Base-by-base conservation (phyloP, 1,140 invertebrate species). In the Araneus ventricosus region DNA sequence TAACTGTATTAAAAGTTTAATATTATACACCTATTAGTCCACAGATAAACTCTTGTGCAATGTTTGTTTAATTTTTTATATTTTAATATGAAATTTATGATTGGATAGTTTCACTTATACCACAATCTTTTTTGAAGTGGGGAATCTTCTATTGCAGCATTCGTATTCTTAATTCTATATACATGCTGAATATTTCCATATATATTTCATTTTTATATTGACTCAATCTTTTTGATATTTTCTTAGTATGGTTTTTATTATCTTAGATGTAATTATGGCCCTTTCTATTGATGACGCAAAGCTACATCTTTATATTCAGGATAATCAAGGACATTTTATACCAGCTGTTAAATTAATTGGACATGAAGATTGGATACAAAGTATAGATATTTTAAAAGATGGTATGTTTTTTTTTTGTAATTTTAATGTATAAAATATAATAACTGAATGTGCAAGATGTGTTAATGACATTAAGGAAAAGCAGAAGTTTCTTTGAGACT, bases 281-380 rank as follows among this genome's bases (percentile, higher is more conserved):
- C 61, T 94, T 52, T 97, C 97, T 7, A 95, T 96, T 59, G 97
- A 98, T 95, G 97, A 98, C 95, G 96, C 96, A 89, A 97, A 97
- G 93, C 96, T 98, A 92, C 96, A 97, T 90, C 94, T 98, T 41
- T 97, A 96, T 95, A 95, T 96, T n/a, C 94, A 95, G 92, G 95
- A 95, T 91, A 75, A 94, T 24, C 93, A 70, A 5, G 89, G 94
- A 20, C 14, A 24, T 22, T 96, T 97, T 95, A 94, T 93, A 84
- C 96, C 95, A 94, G 95, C 96, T 67, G 96, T 96, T 94, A 95
- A 95, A 94, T 95, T 97, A 89, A 95, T 94, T 34, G 98, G 98
- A 0, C 98, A 99, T 95, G 97, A 98, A 95, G 97, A 99, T 95
- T 99, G 98, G 98, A 97, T 99, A 37, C 96, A 97, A 94, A 97